Percentiles rank a stretch among this genome's conserved stretches.
phyloP scores from a whole-genome alignment of 2,113 vertebrate species.

The Ptilorrhoa leucosticta region DNA sequence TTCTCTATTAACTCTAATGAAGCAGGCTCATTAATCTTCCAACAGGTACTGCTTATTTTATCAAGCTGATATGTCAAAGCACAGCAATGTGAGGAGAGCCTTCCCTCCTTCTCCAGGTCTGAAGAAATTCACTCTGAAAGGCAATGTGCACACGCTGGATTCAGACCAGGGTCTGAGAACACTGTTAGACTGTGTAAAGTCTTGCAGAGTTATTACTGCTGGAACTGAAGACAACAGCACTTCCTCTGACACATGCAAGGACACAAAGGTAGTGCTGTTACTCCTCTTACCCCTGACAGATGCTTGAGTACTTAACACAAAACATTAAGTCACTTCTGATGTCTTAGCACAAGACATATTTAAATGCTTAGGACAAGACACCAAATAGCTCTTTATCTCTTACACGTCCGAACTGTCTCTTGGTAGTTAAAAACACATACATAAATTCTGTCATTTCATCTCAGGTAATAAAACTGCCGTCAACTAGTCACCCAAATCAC shows the following conservation, averaged over 20 bases:
- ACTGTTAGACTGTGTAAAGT: neutral
- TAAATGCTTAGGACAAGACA: neutral
- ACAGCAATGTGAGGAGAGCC: neutral
- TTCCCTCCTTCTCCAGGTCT: neutral
- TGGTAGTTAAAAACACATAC: neutral
- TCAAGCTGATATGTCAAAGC: neutral
- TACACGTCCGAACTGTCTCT: neutral
- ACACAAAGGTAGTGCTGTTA: neutral
- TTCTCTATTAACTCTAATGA: neutral
- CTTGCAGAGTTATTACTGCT: neutral
- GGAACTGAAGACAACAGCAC: neutral
- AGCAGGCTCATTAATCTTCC: neutral
- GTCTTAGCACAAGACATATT: neutral
- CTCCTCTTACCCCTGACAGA: neutral
- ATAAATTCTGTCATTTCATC: neutral
- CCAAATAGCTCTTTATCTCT: neutral
- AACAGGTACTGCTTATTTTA: neutral
- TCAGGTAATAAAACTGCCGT: neutral
- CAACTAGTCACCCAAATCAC: neutral
- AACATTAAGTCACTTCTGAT: neutral
- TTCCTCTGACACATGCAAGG: neutral
- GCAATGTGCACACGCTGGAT: rapidly evolving
- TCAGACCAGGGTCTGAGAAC: neutral
- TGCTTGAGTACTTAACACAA: neutral
- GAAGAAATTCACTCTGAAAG: neutral